Base-by-base conservation (phyloP, 1,140 invertebrate genomes). In the Meloidogyne hapla region DNA sequence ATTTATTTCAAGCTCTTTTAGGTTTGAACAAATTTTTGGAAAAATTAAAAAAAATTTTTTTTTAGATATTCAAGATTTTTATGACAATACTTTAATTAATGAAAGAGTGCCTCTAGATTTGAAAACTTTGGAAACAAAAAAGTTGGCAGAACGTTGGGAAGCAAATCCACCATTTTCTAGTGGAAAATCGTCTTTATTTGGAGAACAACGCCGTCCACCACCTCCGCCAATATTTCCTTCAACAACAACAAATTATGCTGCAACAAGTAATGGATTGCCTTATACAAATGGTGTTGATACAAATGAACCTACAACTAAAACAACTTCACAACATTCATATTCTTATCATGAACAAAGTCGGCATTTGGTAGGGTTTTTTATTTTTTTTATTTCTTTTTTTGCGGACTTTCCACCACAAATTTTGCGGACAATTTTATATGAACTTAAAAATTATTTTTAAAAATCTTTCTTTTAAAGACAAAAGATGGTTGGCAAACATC, bases 11-110 rank as follows among this genome's bases (percentile, higher is more conserved):
- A 70, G 83, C 81, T 28, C 70, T 82, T 18, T 83, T 78, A 40
- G 81, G 81, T 83, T 63, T 12, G 28, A 33, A 33, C 8, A 33
- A 64, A 6, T 42, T 23, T 69, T 28, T 25, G 8, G 23, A 33
- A n/a, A n/a, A n/a, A n/a, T n/a, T 10, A 42, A n/a, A n/a, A 25
- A 33, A 42, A 42, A 21, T 70, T 61, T 13, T 13, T 6, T 66
- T 69, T n/a, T 21, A 83, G 79, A 82, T 66, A 84, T 82, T 56
- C 83, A 82, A 75, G 81, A 82, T 23, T 81, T 82, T 62, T 82
- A 81, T 68, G 81, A 82, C 69, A 82, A 77, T 48, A 82, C 81
- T 28, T 66, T 82, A 62, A 65, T 82, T 33, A 82, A 84, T 75
- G 81, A 83, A 66, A 25, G 82, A 23, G 74, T 82, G 65, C 48